Percentiles rank a stretch among this genome's conserved stretches.
phyloP scores from a whole-genome alignment of 2,888 invertebrate genomes.

The Apeira syringaria region DNA sequence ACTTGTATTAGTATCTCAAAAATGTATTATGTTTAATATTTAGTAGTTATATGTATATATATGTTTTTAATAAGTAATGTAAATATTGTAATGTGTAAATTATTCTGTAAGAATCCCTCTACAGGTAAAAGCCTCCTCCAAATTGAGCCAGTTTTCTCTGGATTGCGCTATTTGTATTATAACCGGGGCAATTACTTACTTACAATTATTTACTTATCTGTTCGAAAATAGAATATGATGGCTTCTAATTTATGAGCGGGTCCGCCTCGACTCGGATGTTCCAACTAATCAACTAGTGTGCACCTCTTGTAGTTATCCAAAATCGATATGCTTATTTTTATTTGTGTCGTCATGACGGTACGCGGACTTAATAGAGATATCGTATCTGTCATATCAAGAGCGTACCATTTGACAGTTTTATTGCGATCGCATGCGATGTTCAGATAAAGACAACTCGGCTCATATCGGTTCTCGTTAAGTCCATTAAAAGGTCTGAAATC shows the following conservation, averaged over 20 bases:
- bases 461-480: constrained; percentile 40
- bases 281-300: constrained; percentile 44
- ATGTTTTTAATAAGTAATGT: too few relatives aligned
- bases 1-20: too few relatives aligned
- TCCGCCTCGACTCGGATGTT: constrained; percentile 50
- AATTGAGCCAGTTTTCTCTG: too few relatives aligned
- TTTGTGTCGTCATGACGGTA: constrained; percentile 65
- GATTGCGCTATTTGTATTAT: too few relatives aligned
- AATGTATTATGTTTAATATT: too few relatives aligned
- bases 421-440: constrained; percentile 64
- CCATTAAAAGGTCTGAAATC: constrained; percentile 31
- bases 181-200: too few relatives aligned
- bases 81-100: too few relatives aligned
- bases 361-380: constrained; percentile 73
- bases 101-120: too few relatives aligned
- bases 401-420: constrained; percentile 75
- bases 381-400: constrained; percentile 72
- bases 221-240: constrained; percentile 76
- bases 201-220: constrained; percentile 73
- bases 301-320: constrained; percentile 39
- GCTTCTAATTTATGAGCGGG: constrained; percentile 76
- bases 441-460: constrained; percentile 56
- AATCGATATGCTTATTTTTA: constrained; percentile 60
- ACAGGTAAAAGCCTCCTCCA: too few relatives aligned
- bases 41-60: too few relatives aligned